phyloP scores from a whole-genome alignment of 1,140 invertebrate genomes.

The Homalodisca vitripennis region DNA sequence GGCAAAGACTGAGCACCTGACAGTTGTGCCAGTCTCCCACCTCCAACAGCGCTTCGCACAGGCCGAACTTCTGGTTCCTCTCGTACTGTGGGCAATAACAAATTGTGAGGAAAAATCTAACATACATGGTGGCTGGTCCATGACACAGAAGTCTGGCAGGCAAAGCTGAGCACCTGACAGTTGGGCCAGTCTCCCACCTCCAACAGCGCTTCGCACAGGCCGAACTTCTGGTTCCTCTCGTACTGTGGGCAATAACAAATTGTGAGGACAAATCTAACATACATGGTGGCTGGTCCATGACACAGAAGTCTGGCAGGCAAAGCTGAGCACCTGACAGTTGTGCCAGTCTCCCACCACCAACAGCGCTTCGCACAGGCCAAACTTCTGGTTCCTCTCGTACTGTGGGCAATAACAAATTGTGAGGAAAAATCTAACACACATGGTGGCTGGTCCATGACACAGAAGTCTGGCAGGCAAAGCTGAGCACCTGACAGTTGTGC shows the following conservation, averaged over 20 bases:
- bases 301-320: constrained; percentile 79
- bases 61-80: constrained; percentile 90
- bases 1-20: constrained; percentile 66
- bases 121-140: constrained; percentile 75
- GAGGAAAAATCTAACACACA: too few relatives aligned
- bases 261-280: too few relatives aligned
- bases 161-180: constrained; percentile 76
- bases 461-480: constrained; percentile 81
- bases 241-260: too few relatives aligned
- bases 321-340: constrained; percentile 76
- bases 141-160: constrained; percentile 78
- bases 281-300: constrained; percentile 72
- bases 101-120: too few relatives aligned
- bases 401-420: too few relatives aligned
- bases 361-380: constrained; percentile 87
- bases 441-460: constrained; percentile 72
- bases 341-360: constrained; percentile 89
- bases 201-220: constrained; percentile 84
- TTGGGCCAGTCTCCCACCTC: constrained; percentile 89
- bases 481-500: constrained; percentile 77
- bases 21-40: constrained; percentile 91
- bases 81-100: too few relatives aligned
- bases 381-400: constrained; percentile 86
- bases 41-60: constrained; percentile 84
- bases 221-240: constrained; percentile 89